Base-by-base conservation (phyloP, 2,888 invertebrate species). In the Athrips mouffetella region DNA sequence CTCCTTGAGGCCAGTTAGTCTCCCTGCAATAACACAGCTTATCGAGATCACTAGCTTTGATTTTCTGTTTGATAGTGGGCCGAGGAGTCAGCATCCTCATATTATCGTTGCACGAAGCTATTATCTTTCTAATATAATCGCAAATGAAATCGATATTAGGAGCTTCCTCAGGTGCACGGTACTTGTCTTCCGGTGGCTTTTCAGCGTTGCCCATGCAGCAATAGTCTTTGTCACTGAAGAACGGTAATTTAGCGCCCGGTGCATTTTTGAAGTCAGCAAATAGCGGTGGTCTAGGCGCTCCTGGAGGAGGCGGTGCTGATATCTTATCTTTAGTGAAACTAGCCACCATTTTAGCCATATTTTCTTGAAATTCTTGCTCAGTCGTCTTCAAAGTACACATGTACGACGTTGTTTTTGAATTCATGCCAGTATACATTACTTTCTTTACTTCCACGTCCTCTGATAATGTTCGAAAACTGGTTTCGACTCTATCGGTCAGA, bases 21-120 rank as follows among this genome's bases (percentile, higher is more conserved):
- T 86, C 80, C 53, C 73, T 74, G 52, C 88, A 88, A 48, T 83
- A 84, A 55, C 87, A 87, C 30, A 80, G 65, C 54, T 73, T 78
- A 47, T 87, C 86, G 15, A 87, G 80, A 56, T 88, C 87, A 1
- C 86, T 85, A 1, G 87, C 85, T 67, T 80, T 84, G 1, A 82
- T 55, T 69, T 80, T 73, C 1, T 86, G 86, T 48, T 50, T 68
- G 53, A 87, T 80, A 2, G 79, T 72, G 8, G 83, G 75, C 8
- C 77, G 75, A 41, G 87, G 87, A 20, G 86, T 87, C 50, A 88
- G 59, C 86, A 83, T 86, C 54, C 87, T 76, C 83, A 88, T 80
- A 54, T 86, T 84, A 56, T 88, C 87, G 59, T 88, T 85, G 59
- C 87, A 86, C 3, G 87, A 86, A 10, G 79, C 70, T 37, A 88